Conservation (phyloP, 1,140 invertebrate species). For the Asobara japonica region DNA sequence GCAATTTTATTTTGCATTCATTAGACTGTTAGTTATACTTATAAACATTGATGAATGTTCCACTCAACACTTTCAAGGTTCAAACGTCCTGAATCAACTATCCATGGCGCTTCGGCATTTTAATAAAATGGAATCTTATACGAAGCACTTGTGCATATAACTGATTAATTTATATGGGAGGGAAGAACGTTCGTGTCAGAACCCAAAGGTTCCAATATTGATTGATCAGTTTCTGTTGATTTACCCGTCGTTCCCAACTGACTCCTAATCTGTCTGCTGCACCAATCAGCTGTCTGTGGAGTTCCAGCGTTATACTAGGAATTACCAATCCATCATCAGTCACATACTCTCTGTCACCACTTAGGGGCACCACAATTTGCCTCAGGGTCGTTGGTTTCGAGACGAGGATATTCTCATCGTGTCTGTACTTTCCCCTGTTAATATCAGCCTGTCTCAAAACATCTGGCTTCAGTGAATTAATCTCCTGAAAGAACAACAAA, state of each 20-base stretch:
- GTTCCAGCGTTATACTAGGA: constrained; percentile 76
- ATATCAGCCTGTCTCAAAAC: constrained; percentile 68
- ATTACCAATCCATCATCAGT: constrained; percentile 84
- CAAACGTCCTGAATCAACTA: too few relatives aligned
- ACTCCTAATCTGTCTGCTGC: constrained; percentile 75
- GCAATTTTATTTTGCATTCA: too few relatives aligned
- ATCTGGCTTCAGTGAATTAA: constrained; percentile 77
- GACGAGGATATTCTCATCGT: constrained; percentile 87
- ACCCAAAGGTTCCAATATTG: too few relatives aligned
- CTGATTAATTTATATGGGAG: too few relatives aligned
- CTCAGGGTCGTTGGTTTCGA: constrained; percentile 72
- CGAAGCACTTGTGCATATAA: too few relatives aligned
- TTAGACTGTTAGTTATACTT: too few relatives aligned
- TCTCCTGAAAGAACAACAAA: too few relatives aligned
- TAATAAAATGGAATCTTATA: too few relatives aligned
- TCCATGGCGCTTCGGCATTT: too few relatives aligned
- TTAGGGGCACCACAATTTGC: constrained; percentile 77
- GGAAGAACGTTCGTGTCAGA: too few relatives aligned
- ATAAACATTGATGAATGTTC: too few relatives aligned
- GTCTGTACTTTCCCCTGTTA: constrained; percentile 71
- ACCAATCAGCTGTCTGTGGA: constrained; percentile 74
- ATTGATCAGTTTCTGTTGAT: neutral
- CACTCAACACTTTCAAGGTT: too few relatives aligned
- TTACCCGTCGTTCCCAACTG: constrained; percentile 70
- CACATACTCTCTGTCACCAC: constrained; percentile 76